Conservation (phyloP, 2,113 vertebrate genomes). For the Hymenochirus boettgeri region DNA sequence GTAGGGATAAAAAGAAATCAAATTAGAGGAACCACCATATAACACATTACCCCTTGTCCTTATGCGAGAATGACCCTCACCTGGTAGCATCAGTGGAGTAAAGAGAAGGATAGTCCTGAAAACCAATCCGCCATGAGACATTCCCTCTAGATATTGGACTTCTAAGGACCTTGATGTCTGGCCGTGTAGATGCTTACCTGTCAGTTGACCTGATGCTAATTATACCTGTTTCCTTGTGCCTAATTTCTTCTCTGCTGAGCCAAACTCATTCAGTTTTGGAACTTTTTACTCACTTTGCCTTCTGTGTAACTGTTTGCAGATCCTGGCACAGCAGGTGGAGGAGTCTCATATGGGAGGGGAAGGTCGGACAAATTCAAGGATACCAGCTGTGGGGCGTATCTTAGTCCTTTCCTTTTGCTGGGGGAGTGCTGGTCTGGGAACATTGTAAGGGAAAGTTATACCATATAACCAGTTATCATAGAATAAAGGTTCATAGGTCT, state of each 20-base stretch:
- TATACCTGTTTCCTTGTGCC: neutral
- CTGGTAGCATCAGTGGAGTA: neutral
- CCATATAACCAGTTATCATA: constrained; percentile 1
- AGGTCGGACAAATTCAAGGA: constrained; percentile 22
- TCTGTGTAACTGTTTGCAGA: neutral
- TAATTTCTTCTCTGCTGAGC: neutral
- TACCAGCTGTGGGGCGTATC: constrained; percentile 17
- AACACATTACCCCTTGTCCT: neutral
- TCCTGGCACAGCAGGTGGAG: constrained; percentile 16
- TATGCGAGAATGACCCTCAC: constrained; percentile 3
- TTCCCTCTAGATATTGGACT: constrained; percentile 7
- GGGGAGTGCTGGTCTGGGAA: constrained; percentile 32
- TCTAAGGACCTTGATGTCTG: neutral
- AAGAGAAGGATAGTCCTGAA: constrained; percentile 3
- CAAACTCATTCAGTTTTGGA: neutral
- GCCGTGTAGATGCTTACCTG: no score
- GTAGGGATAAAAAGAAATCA: no score
- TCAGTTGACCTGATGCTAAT: neutral
- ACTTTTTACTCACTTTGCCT: neutral
- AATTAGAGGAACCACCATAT: neutral
- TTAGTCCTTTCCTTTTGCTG: constrained; percentile 8
- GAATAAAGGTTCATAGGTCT: no score
- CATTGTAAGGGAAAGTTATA: constrained; percentile 4
- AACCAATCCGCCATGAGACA: neutral
- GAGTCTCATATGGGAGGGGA: constrained; percentile 7